Evolutionary conservation across 2,888 invertebrate species (phyloP), one percentile per base, ranked within the genome.

Genomic region (Polymixis flavicincta): DNA sequence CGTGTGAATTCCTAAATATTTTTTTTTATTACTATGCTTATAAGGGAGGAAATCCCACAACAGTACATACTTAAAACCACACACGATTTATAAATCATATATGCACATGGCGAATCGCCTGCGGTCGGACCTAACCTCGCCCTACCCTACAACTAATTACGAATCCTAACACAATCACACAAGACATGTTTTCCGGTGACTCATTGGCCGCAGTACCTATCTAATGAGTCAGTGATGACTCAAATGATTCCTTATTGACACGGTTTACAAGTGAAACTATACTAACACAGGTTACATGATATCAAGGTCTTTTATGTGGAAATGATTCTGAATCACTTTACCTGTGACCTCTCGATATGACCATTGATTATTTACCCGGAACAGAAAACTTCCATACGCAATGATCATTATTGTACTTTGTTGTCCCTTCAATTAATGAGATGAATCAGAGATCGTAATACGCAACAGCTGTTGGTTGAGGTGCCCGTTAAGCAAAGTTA

Each of bases 211-310:
- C 57, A 66, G 72, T 75, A 77, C 60, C 37, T 71, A 74, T 17
- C n/a, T 84, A 85, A 85, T 90, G 91, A 92, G 77, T 92, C 91
- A 93, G 68, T 74, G 87, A 87, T 93, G 92, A 93, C 85, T 93
- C 89, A 92, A 89, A 84, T 85, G 83, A 86, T 87, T 82, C 87
- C 84, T 85, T 82, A 83, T 74, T 82, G 87, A 85, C 85, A 71
- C 22, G 75, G 83, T 76, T 78, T 76, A 76, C 75, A 85, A 83
- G 89, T 89, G 88, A 89, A 89, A 87, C 84, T 71, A 74, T 76
- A 80, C 74, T 68, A 64, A 69, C 64, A 72, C 74, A 78, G 82
- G 78, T 64, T 64, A 22, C n/a, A 17, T 69, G 59, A 76, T 64
- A 76, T 68, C 80, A 85, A 85, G 78, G 83, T 80, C 68, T 78